Base-by-base conservation (phyloP, 2,888 invertebrate genomes). In the Beris morrisii region DNA sequence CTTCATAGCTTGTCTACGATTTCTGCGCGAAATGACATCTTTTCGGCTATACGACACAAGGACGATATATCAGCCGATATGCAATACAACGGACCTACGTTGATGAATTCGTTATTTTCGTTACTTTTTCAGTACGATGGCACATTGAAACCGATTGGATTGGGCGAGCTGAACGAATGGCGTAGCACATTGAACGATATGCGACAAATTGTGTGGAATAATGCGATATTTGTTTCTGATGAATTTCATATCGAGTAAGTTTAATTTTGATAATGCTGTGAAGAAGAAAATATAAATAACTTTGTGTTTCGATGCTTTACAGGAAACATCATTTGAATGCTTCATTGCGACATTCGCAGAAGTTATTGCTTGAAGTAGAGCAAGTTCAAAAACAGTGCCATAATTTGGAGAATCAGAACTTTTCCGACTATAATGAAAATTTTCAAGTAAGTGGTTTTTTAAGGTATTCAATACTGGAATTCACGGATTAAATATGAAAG, bases 171-270 rank as follows among this genome's bases (percentile, higher is more conserved):
- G 46, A 72, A 73, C 46, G 69, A 72, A 3, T 78, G 78, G 78
- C 76, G 75, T 44, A 64, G 64, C 1, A 72, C 76, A 2, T 69
- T 81, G 28, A 73, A 76, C 9, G 65, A 76, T 52, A 73, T 79
- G 9, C 82, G 73, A 73, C 79, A 84, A 74, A 73, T 88, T 4
- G 77, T 88, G 69, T 89, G 89, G 67, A 74, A 86, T 50, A 85
- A 85, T 70, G 69, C 74, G 0, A 32, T 65, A 4, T 58, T 79
- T 0, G 67, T 76, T 13, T 12, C 53, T 4, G 79, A 69, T 38
- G 15, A 43, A 44, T 57, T 44, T 15, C 6, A 12, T 15, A 32
- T 44, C 2, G 57, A 57, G 57, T 57, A 57, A 48, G 32, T 32
- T 7, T 46, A 44, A 15, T 50, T 4, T 22, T 22, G 22, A 22